phyloP scores from a whole-genome alignment of 2,888 invertebrate species.

The Cheilosia scutellata region DNA sequence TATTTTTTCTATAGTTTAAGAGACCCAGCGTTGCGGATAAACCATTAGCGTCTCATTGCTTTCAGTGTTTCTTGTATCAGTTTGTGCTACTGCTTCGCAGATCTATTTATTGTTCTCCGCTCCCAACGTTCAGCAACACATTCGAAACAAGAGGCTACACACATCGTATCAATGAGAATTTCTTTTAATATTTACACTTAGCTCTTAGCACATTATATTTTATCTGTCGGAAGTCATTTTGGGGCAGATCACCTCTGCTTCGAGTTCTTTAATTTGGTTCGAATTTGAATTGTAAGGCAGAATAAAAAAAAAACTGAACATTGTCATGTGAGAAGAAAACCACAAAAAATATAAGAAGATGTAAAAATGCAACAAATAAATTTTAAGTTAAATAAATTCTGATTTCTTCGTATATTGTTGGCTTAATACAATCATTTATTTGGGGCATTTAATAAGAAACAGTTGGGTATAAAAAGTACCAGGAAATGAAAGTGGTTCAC shows the following conservation, averaged over 20 bases:
- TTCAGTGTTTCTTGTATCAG: constrained; percentile 26
- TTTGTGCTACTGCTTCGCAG: constrained; percentile 20
- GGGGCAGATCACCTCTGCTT: neutral
- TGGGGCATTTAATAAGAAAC: no score
- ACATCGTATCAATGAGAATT: neutral
- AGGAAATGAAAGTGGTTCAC: no score
- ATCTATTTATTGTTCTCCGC: neutral
- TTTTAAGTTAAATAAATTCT: constrained; percentile 66
- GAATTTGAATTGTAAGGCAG: constrained; percentile 20
- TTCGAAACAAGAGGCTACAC: neutral
- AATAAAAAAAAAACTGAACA: constrained; percentile 16
- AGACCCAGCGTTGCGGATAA: neutral
- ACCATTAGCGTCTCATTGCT: constrained; percentile 22
- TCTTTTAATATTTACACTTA: constrained; percentile 22
- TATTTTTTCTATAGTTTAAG: constrained; percentile 33
- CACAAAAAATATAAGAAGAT: constrained; percentile 38
- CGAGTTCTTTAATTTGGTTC: neutral
- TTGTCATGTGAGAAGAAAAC: constrained; percentile 40
- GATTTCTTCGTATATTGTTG: neutral
- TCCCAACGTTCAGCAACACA: neutral
- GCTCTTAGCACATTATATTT: constrained; percentile 30
- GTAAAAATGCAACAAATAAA: constrained; percentile 74
- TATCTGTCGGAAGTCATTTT: constrained; percentile 1
- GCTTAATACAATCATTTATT: no score
- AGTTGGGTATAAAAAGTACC: no score